Conservation (phyloP, 2,113 vertebrate species). For the Seriola rivoliana region DNA sequence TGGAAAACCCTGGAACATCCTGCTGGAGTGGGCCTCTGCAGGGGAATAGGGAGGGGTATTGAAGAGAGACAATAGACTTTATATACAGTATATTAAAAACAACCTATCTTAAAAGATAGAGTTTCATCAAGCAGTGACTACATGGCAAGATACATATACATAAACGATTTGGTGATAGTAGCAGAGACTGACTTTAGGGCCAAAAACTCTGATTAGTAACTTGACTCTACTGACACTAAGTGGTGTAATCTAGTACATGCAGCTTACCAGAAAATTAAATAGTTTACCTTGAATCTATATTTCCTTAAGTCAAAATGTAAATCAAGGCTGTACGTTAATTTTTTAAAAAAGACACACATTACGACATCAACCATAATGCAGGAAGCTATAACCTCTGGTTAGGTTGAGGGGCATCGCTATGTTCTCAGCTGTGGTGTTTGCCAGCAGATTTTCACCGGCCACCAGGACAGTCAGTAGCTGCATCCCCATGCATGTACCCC, state of each 20-base stretch:
- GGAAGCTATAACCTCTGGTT: constrained; percentile 69
- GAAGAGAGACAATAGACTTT: background rate
- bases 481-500: constrained; percentile 88
- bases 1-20: constrained; percentile 82
- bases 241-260: constrained; percentile 30
- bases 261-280: background rate
- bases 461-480: constrained; percentile 85
- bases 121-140: background rate
- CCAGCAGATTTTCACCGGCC: constrained; percentile 80
- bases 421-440: constrained; percentile 78
- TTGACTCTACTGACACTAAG: constrained; percentile 57
- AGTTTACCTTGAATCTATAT: background rate
- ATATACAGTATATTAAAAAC: background rate
- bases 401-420: constrained; percentile 84
- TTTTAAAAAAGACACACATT: background rate
- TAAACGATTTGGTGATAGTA: background rate
- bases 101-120: background rate
- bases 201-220: background rate
- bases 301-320: background rate
- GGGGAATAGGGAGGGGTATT: background rate
- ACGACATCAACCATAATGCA: background rate
- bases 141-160: background rate
- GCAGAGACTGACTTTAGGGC: background rate
- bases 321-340: too few species aligned
- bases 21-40: constrained; percentile 79